These are phyloP conservation scores for Proterorhinus semilunaris DNA, from an alignment of 2,113 vertebrate genomes.

Conservation along the genomic window DNA sequence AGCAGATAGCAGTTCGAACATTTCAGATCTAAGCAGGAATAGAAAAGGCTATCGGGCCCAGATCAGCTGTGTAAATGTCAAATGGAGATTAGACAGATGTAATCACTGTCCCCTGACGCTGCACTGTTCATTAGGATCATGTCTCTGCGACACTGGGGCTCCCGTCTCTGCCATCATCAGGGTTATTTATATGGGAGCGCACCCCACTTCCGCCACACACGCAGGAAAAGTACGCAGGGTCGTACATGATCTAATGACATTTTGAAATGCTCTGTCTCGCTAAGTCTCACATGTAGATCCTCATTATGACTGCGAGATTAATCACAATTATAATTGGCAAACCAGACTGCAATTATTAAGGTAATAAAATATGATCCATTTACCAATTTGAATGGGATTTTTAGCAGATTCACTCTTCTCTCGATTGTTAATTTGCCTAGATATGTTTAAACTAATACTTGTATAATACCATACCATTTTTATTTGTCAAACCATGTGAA, in stretches of 20 bases:
- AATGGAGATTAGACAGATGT: constrained; percentile 67
- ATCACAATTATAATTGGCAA: too few species aligned
- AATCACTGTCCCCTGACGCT: constrained; percentile 46
- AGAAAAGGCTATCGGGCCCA: constrained; percentile 63
- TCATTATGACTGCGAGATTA: too few species aligned
- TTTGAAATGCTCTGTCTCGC: background rate
- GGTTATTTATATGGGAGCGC: constrained; percentile 19
- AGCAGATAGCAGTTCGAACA: constrained; percentile 58
- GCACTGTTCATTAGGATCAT: constrained; percentile 48
- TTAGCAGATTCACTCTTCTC: too few species aligned
- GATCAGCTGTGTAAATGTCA: constrained; percentile 71
- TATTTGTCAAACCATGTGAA: too few species aligned
- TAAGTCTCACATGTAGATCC: too few species aligned
- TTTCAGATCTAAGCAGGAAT: constrained; percentile 45
- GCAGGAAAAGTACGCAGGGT: background rate
- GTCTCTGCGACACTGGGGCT: constrained; percentile 10
- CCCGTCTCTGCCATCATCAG: constrained; percentile 15
- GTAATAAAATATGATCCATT: too few species aligned
- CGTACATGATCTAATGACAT: background rate
- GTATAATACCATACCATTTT: too few species aligned
- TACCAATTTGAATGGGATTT: too few species aligned
- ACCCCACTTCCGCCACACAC: constrained; percentile 11
- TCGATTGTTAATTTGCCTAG: too few species aligned
- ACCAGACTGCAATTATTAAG: too few species aligned
- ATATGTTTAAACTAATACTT: too few species aligned